Evolutionary conservation across 1,140 invertebrate genomes (phyloP).

Genomic region (Aphaenogaster floridana): DNA sequence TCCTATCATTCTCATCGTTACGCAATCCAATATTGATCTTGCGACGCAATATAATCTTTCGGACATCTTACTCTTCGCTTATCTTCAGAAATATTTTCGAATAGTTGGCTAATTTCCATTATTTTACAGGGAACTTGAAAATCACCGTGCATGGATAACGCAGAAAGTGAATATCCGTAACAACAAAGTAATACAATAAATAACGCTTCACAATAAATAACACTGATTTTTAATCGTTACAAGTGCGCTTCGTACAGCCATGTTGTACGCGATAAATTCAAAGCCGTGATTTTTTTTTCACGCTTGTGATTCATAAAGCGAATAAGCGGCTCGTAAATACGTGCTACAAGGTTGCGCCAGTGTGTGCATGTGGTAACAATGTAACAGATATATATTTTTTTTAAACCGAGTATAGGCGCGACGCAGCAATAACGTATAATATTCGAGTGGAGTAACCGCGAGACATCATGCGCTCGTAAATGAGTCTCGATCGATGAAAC

Average conservation of each 20-base stretch:
- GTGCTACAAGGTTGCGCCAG: conserved; percentile 62
- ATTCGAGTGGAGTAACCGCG: neutral
- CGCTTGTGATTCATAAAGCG: conserved; percentile 68
- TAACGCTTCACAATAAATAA: conserved; percentile 47
- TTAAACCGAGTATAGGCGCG: conserved; percentile 61
- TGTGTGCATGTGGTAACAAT: conserved; percentile 51
- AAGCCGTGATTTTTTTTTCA: conserved; percentile 43
- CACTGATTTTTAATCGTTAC: conserved; percentile 58
- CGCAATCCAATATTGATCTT: neutral
- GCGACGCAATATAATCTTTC: neutral
- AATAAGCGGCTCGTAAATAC: conserved; percentile 74
- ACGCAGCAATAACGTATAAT: conserved; percentile 30
- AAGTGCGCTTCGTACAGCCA: conserved; percentile 25
- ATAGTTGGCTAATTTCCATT: neutral
- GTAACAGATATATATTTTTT: conserved; percentile 67
- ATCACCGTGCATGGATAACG: neutral
- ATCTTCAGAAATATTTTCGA: neutral
- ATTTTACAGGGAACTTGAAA: neutral
- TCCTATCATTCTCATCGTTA: neutral
- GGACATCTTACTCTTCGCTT: neutral
- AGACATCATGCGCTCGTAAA: conserved; percentile 56
- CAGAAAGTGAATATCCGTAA: neutral
- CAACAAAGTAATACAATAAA: conserved; percentile 50
- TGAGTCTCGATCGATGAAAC: conserved; percentile 35
- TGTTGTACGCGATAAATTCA: conserved; percentile 53